These are phyloP conservation scores for Eleginops maclovinus DNA, from an alignment of 2,113 vertebrate genomes.

Conservation along the genomic window DNA sequence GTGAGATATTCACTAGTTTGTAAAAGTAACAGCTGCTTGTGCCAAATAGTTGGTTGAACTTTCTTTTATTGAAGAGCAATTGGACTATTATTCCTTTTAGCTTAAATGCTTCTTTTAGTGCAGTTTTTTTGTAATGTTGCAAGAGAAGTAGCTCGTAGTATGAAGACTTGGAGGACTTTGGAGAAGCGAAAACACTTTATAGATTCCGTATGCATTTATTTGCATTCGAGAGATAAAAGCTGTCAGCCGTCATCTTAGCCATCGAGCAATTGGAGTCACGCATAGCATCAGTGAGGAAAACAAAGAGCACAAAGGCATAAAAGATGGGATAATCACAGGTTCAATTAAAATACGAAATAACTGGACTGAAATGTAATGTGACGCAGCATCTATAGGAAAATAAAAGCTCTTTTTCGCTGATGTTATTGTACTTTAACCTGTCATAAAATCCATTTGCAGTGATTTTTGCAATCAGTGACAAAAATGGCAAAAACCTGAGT, in stretches of 20 bases:
- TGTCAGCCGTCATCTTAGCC: too few species aligned
- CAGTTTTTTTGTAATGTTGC: not conserved
- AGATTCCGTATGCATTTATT: too few species aligned
- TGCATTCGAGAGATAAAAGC: too few species aligned
- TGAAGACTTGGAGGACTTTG: too few species aligned
- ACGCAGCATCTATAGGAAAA: not conserved
- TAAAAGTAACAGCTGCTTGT: slow-evolving; percentile 23
- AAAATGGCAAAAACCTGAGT: not conserved
- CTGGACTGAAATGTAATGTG: not conserved
- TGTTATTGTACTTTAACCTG: slow-evolving; percentile 5
- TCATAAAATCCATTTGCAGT: slow-evolving; percentile 41
- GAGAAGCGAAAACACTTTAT: too few species aligned
- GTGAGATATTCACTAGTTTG: not conserved
- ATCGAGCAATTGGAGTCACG: too few species aligned
- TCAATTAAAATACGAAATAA: not conserved
- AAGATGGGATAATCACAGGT: not conserved
- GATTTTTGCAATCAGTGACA: slow-evolving; percentile 8
- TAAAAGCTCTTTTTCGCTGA: not conserved
- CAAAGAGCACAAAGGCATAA: not conserved
- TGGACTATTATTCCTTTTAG: not conserved
- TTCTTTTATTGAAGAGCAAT: too few species aligned
- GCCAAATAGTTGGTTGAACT: slow-evolving; percentile 7
- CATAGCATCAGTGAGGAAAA: too few species aligned
- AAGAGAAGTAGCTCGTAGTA: not conserved
- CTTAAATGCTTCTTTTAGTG: not conserved